These are phyloP conservation scores for Triops cancriformis DNA, from an alignment of 1,140 invertebrate species.

Conservation along the genomic window DNA sequence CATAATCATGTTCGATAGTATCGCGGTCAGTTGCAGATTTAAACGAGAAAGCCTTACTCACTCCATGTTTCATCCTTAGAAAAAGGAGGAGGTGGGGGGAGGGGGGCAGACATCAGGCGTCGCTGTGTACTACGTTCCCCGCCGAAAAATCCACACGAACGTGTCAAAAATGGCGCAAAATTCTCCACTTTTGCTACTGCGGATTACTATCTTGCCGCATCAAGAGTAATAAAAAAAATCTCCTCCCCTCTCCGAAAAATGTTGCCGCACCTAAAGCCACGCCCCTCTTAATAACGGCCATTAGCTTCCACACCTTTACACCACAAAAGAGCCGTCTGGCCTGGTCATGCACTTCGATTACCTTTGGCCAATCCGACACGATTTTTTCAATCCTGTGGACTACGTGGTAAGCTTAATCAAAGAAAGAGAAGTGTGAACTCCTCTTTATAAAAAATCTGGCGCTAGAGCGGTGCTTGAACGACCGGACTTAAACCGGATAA, in stretches of 20 bases:
- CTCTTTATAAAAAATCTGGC: background rate
- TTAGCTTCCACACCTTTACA: background rate
- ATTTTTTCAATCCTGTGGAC: background rate
- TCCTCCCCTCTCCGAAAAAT: background rate
- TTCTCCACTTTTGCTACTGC: background rate
- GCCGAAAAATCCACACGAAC: background rate
- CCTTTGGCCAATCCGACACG: slow-evolving; percentile 1
- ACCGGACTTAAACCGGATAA: background rate
- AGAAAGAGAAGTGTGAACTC: background rate
- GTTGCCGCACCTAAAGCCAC: background rate
- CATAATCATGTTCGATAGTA: slow-evolving; percentile 1
- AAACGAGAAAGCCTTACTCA: background rate
- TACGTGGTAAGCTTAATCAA: background rate
- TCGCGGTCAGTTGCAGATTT: background rate
- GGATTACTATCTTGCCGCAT: background rate
- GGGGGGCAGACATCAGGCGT: background rate
- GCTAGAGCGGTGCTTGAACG: background rate
- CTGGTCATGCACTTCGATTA: background rate
- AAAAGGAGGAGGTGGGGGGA: no score
- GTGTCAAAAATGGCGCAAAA: slow-evolving; percentile 10
- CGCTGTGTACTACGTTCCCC: background rate
- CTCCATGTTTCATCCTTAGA: background rate
- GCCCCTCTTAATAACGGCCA: slow-evolving; percentile 1
- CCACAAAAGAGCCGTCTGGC: background rate
- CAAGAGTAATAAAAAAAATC: background rate